Evolutionary conservation across 2,797 vertebrate species (phyloP), one percentile per base, ranked within the genome.

Genomic region (Pogoniulus pusillus): DNA sequence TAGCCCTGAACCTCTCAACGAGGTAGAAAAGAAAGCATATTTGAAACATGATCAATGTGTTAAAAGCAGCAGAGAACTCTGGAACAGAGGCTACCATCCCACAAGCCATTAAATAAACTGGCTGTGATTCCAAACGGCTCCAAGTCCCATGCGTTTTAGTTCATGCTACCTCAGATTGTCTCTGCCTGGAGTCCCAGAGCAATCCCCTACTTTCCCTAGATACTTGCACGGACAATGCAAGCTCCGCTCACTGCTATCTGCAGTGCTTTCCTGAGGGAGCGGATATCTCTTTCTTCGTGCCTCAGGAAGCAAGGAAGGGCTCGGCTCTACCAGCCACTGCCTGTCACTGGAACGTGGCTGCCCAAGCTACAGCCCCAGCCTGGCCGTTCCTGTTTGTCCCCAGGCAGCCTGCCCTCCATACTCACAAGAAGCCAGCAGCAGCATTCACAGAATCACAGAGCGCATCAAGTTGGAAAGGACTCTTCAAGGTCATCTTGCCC

Each of bases 181-280:
- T 87, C 82, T 87, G 76, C 82, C 82, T 95, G 92, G 86, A 90
- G 60, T 2, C 62, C 66, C 87, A 65, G 77, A 73, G 82, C 73
- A 37, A 23, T 41, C 66, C 89, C 71, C n/a, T 53, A 18, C 75
- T 49, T 34, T 3, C 79, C 76, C 59, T 9, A 49, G 65, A 49
- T 30, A 27, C 64, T 12, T 35, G 35, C 39, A 45, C 0, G 64
- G 64, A 59, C 89, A 63, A 85, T 11, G 20, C 57, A 68, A 45
- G 39, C 57, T 51, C 49, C 27, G 15, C 16, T 83, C 62, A 2
- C 66, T 71, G 3, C 62, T n/a, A 19, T 51, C 64, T 43, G 8
- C 70, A 63, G n/a, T 1, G 24, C 84, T 5, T 53, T 66, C 70
- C 82, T 9, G 41, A 72, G 69, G 72, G 69, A 90, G 41, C 4